phyloP scores from a whole-genome alignment of 2,888 invertebrate species.

The Uloborus plumipes region DNA sequence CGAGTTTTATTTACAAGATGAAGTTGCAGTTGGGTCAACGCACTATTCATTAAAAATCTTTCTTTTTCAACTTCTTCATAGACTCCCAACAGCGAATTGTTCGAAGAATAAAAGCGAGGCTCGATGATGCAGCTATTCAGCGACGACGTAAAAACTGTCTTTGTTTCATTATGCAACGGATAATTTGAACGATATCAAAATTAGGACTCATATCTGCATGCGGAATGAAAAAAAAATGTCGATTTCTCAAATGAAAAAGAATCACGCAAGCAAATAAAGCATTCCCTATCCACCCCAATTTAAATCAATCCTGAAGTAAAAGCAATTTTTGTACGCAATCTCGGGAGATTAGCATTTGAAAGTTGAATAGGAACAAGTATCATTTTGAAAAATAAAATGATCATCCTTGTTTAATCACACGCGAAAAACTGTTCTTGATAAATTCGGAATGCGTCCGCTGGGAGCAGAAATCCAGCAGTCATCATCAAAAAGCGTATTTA shows the following conservation, averaged over 20 bases:
- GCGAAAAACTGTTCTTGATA: constrained; percentile 42
- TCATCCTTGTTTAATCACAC: constrained; percentile 52
- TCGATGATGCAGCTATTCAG: no score
- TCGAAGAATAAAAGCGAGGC: no score
- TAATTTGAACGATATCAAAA: not conserved
- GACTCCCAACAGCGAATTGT: no score
- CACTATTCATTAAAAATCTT: no score
- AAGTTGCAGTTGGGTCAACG: no score
- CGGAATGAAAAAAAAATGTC: not conserved
- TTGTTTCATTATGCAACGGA: no score
- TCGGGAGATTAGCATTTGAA: constrained; percentile 35
- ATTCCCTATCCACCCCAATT: constrained; percentile 34
- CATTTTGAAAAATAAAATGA: constrained; percentile 46
- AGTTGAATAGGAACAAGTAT: constrained; percentile 43
- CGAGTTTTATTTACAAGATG: no score
- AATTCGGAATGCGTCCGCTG: constrained; percentile 18
- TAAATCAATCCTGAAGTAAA: constrained; percentile 37
- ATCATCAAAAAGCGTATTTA: constrained; percentile 18
- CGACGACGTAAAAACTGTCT: no score
- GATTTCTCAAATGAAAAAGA: no score
- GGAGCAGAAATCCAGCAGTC: constrained; percentile 26
- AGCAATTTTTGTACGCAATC: constrained; percentile 45
- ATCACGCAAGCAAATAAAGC: no score
- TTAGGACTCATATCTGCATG: constrained; percentile 1
- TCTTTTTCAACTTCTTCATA: no score